These are phyloP conservation scores for Sussaba pulchella DNA, from an alignment of 2,888 invertebrate genomes.

Conservation along the genomic window DNA sequence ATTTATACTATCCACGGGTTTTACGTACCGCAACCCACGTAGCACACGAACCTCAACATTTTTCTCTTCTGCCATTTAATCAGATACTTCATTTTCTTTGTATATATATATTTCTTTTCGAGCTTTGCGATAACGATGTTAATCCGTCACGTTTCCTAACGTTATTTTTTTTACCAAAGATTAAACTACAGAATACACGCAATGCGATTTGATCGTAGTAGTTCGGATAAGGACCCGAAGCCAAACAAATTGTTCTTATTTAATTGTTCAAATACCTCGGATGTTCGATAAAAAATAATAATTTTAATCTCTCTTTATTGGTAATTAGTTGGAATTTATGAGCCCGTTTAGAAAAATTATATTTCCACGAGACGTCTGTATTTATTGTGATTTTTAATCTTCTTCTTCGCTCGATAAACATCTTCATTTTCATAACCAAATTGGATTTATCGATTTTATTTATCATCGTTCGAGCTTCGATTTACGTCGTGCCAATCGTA, in stretches of 20 bases:
- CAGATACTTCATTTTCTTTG: not conserved
- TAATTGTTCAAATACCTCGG: not conserved
- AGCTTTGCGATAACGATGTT: constrained; percentile 23
- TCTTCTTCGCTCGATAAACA: constrained; percentile 17
- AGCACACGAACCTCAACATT: constrained; percentile 52
- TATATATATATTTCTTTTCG: constrained; percentile 17
- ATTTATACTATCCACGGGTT: constrained; percentile 72
- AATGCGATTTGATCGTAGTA: constrained; percentile 73
- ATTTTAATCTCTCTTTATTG: too few relatives aligned
- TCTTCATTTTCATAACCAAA: constrained; percentile 3
- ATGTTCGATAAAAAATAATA: too few relatives aligned
- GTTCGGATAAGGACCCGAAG: constrained; percentile 76
- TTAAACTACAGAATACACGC: constrained; percentile 78
- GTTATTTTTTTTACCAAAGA: constrained; percentile 66
- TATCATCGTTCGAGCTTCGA: constrained; percentile 58
- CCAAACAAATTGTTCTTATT: constrained; percentile 75
- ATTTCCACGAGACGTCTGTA: too few relatives aligned
- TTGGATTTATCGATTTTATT: constrained; percentile 34
- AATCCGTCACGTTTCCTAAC: not conserved
- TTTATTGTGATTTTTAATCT: constrained; percentile 33
- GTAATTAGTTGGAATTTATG: too few relatives aligned
- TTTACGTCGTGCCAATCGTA: constrained; percentile 60
- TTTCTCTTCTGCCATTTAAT: constrained; percentile 12
- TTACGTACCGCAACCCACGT: constrained; percentile 55
- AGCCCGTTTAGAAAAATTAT: too few relatives aligned